Conservation (phyloP, 2,797 vertebrate species). For the Poeciliopsis gracilis region DNA sequence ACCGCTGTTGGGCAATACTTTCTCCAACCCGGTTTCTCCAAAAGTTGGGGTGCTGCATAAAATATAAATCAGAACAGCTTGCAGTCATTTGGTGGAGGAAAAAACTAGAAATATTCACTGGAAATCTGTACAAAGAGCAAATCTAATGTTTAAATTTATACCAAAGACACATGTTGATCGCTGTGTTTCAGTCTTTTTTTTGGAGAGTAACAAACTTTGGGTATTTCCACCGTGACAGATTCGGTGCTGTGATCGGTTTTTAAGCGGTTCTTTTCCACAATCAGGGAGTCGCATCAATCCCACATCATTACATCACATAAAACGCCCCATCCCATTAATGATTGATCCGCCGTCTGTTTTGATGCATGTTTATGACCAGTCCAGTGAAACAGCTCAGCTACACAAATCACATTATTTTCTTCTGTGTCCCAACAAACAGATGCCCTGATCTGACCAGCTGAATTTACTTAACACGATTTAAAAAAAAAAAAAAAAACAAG, state of each 20-base stretch:
- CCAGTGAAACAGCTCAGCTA: background rate
- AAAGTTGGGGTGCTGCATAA: constrained; percentile 2
- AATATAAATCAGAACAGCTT: constrained; percentile 20
- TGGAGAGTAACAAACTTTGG: background rate
- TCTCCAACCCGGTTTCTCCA: constrained; percentile 7
- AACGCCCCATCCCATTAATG: background rate
- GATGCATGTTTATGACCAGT: background rate
- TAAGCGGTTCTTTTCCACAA: background rate
- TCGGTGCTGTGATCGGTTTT: background rate
- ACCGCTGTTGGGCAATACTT: constrained; percentile 18
- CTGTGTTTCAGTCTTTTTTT: constrained; percentile 1
- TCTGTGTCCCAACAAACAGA: constrained; percentile 4
- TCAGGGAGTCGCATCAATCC: background rate
- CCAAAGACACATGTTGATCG: constrained; percentile 9
- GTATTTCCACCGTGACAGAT: background rate
- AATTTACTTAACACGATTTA: background rate
- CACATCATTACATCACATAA: constrained; percentile 1
- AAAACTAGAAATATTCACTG: background rate
- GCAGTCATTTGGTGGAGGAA: constrained; percentile 3
- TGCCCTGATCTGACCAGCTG: background rate
- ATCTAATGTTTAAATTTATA: constrained; percentile 5
- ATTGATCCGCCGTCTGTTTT: background rate
- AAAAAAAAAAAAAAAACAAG: background rate
- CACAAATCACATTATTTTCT: constrained; percentile 1
- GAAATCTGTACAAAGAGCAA: constrained; percentile 5